Percentiles rank a stretch among this genome's conserved stretches.
Conservation (phyloP, 2,888 invertebrate genomes). For the Crematogaster levior region DNA sequence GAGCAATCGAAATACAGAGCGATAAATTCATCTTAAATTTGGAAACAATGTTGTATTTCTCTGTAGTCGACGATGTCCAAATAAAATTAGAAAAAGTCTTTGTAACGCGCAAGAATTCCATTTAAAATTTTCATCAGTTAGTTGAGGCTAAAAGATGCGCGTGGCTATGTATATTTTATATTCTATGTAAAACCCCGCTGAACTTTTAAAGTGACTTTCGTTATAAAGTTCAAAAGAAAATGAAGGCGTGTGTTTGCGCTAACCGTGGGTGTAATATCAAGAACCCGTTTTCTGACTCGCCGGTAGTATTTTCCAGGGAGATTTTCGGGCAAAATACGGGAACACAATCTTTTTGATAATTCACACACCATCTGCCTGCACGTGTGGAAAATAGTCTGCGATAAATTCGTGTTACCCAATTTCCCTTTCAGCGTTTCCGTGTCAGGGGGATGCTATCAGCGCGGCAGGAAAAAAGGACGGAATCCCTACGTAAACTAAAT, state of each 20-base stretch:
- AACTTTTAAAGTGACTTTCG: constrained; percentile 33
- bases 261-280: constrained; percentile 31
- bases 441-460: constrained; percentile 12
- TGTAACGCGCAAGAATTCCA: not conserved
- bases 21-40: not conserved
- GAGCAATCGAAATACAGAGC: not conserved
- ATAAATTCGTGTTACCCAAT: constrained; percentile 18
- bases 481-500: constrained; percentile 5
- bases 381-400: not conserved
- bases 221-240: constrained; percentile 47
- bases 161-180: not conserved
- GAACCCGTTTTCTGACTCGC: not conserved
- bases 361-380: constrained; percentile 3
- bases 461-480: not conserved
- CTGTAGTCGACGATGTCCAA: not conserved
- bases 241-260: constrained; percentile 1
- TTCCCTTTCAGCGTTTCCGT: not conserved
- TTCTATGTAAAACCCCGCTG: constrained; percentile 27
- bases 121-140: constrained; percentile 8
- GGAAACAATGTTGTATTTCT: not conserved
- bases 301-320: constrained; percentile 6
- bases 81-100: not conserved
- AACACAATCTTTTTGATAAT: constrained; percentile 32
- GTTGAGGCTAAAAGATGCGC: constrained; percentile 10
- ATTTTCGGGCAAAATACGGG: not conserved